Conservation (phyloP, 2,888 invertebrate genomes). For the Diarsia brunnea region DNA sequence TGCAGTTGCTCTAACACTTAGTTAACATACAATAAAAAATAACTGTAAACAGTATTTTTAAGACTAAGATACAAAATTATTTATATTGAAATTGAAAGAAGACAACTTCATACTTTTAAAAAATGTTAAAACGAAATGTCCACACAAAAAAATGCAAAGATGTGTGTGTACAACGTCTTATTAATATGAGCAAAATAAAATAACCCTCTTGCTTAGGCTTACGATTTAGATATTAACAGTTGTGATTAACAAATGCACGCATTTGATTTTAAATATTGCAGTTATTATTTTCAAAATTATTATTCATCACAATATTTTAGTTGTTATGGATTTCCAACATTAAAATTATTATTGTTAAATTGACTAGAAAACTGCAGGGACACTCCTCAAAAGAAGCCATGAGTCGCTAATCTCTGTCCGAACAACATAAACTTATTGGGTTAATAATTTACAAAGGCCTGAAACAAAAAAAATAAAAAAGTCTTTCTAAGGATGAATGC, state of each 20-base stretch:
- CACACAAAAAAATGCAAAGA: conserved; percentile 24
- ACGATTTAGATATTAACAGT: conserved; percentile 23
- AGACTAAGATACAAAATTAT: conserved; percentile 9
- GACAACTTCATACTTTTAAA: conserved; percentile 3
- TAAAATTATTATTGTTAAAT: conserved; percentile 60
- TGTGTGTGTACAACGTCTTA: conserved; percentile 6
- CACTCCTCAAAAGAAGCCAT: conserved; percentile 30
- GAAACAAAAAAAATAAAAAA: conserved; percentile 1
- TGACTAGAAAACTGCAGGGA: conserved; percentile 70
- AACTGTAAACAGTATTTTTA: conserved; percentile 1
- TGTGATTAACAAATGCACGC: conserved; percentile 32
- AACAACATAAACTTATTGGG: neutral
- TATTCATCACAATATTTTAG: conserved; percentile 16
- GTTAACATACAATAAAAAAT: neutral
- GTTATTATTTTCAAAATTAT: conserved; percentile 2
- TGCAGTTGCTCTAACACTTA: conserved; percentile 4
- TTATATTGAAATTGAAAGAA: conserved; percentile 9
- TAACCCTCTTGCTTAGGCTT: conserved; percentile 22
- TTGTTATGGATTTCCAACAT: conserved; percentile 35
- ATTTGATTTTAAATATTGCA: conserved; percentile 4
- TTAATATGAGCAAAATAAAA: conserved; percentile 44
- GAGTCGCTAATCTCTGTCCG: conserved; percentile 23
- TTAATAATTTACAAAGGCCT: neutral
- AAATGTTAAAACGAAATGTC: conserved; percentile 12
- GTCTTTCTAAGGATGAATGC: neutral